phyloP scores from a whole-genome alignment of 2,797 vertebrate species.

The Potorous gilbertii region DNA sequence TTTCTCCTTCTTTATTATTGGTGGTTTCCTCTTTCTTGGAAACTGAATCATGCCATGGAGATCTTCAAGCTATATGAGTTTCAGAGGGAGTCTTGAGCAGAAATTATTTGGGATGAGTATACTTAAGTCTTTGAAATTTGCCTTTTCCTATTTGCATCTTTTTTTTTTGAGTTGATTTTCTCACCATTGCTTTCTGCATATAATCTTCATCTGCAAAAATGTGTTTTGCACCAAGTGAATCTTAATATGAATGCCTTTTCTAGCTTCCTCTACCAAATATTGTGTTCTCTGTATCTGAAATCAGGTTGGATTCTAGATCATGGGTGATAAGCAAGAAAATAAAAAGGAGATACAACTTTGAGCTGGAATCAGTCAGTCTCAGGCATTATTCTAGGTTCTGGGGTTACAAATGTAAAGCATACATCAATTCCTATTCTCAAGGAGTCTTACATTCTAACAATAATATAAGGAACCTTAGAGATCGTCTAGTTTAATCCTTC shows the following conservation, averaged over 20 bases:
- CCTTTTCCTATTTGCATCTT: not conserved
- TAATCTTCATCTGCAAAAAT: not conserved
- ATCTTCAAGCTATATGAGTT: slow-evolving; percentile 11
- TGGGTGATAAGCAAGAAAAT: not conserved
- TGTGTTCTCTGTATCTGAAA: not conserved
- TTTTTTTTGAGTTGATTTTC: slow-evolving; percentile 22
- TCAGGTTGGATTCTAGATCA: slow-evolving; percentile 1
- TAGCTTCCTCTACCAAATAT: not conserved
- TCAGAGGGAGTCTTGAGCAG: not conserved
- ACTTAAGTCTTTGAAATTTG: not conserved
- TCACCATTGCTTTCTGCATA: slow-evolving; percentile 8
- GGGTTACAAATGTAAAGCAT: not conserved
- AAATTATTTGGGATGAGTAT: not conserved
- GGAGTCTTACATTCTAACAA: not conserved
- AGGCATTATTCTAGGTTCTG: not conserved
- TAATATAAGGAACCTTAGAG: not conserved
- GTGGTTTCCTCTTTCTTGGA: not conserved
- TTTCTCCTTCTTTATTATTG: not conserved
- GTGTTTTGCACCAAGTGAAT: slow-evolving; percentile 14
- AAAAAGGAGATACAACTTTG: slow-evolving; percentile 2
- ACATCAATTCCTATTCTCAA: not conserved
- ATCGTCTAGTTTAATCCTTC: not conserved
- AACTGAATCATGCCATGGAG: not conserved
- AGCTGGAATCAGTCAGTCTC: not conserved
- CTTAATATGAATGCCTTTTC: slow-evolving; percentile 20